A percentile compares a stretch with the other conserved stretches of the same genome.
Conservation (phyloP, 2,888 invertebrate genomes). For the Dasypolia templi region DNA sequence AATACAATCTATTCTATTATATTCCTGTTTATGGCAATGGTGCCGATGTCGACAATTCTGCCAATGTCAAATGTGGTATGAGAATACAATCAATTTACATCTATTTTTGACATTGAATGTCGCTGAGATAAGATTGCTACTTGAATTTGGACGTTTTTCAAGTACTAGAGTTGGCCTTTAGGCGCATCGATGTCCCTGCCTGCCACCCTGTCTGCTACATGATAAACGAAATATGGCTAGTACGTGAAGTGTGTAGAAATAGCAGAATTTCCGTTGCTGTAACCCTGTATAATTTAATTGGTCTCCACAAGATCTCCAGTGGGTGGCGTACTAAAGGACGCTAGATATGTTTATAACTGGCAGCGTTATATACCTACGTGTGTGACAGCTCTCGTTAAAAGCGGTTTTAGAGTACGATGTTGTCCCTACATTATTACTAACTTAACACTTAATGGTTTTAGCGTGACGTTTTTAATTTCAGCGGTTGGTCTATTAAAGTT, state of each 20-base stretch:
- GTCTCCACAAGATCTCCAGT: constrained; percentile 1
- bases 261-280: background rate
- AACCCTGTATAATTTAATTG: background rate
- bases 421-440: background rate
- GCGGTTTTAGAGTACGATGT: background rate
- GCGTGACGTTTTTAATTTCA: background rate
- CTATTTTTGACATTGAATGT: no score
- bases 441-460: background rate
- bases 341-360: constrained; percentile 3
- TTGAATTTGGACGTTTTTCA: no score
- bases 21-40: no score
- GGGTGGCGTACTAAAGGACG: background rate
- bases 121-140: no score
- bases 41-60: no score
- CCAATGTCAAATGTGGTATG: no score
- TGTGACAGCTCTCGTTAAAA: background rate
- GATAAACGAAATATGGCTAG: no score
- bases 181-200: no score
- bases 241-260: background rate
- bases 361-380: constrained; percentile 1
- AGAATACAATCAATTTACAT: no score
- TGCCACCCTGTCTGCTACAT: no score
- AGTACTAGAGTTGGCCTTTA: no score
- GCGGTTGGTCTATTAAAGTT: background rate
- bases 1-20: no score